These are phyloP conservation scores for Pseudomyrmex dendroicus DNA, from an alignment of 1,140 invertebrate species.

Conservation along the genomic window DNA sequence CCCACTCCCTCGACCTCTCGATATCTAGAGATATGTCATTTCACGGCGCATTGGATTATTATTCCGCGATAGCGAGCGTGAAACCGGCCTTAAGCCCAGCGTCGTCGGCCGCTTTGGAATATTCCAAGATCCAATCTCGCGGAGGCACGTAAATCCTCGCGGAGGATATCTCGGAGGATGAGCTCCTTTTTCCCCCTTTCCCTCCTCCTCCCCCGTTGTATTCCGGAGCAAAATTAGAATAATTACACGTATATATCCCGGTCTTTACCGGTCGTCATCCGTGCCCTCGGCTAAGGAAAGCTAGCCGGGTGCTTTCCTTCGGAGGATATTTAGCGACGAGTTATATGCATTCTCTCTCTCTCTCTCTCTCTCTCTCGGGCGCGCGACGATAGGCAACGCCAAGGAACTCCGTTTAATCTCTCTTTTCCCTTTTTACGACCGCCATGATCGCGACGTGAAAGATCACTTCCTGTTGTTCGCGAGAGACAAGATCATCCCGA, in stretches of 20 bases:
- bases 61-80: slow-evolving; percentile 59
- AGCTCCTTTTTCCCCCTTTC: neutral
- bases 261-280: neutral
- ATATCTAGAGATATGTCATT: slow-evolving; percentile 32
- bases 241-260: slow-evolving; percentile 63
- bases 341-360: neutral
- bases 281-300: slow-evolving; percentile 6
- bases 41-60: slow-evolving; percentile 58
- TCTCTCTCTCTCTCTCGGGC: too few species aligned
- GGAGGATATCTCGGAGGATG: slow-evolving; percentile 13
- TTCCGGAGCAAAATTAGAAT: slow-evolving; percentile 68
- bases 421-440: neutral
- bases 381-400: neutral
- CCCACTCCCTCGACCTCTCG: neutral
- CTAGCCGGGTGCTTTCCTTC: neutral
- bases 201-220: neutral
- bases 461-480: neutral
- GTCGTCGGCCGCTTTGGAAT: slow-evolving; percentile 33
- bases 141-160: slow-evolving; percentile 66
- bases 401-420: neutral
- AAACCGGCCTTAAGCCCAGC: slow-evolving; percentile 45
- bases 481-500: neutral
- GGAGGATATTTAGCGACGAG: slow-evolving; percentile 10
- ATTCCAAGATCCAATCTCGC: slow-evolving; percentile 67
- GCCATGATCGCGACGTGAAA: neutral